These are phyloP conservation scores for Myanophis thanlyinensis DNA, from an alignment of 2,113 vertebrate genomes.

Conservation along the genomic window DNA sequence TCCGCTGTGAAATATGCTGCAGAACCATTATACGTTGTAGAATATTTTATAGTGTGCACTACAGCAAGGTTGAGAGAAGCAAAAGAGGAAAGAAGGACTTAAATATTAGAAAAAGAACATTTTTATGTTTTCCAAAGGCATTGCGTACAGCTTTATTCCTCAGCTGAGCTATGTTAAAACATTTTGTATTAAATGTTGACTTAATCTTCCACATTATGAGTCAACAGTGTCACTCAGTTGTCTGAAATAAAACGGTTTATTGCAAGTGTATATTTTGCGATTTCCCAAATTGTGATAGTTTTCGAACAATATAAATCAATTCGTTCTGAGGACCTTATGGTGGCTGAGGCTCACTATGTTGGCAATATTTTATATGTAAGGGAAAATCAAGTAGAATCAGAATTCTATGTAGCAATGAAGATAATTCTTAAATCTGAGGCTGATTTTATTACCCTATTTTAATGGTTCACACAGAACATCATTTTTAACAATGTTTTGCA, in stretches of 20 bases:
- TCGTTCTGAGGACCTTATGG: background rate
- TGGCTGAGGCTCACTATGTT: background rate
- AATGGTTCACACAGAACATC: background rate
- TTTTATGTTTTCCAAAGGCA: background rate
- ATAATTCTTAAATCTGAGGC: background rate
- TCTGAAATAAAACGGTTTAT: background rate
- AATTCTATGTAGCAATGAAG: background rate
- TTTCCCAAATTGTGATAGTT: background rate
- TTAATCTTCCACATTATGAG: background rate
- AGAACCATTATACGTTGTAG: background rate
- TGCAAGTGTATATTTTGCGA: background rate
- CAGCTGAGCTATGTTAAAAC: background rate
- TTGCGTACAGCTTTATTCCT: background rate
- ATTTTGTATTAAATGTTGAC: background rate
- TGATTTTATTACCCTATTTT: background rate
- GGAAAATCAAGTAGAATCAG: background rate
- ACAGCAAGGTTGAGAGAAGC: background rate
- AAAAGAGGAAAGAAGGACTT: background rate
- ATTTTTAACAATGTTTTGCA: background rate
- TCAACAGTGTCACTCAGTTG: background rate
- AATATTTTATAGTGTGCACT: background rate
- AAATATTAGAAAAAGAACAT: background rate
- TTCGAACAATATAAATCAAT: background rate
- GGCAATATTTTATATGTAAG: background rate
- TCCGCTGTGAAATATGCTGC: background rate